phyloP scores from a whole-genome alignment of 2,113 vertebrate species.

The Nothoprocta perdicaria region DNA sequence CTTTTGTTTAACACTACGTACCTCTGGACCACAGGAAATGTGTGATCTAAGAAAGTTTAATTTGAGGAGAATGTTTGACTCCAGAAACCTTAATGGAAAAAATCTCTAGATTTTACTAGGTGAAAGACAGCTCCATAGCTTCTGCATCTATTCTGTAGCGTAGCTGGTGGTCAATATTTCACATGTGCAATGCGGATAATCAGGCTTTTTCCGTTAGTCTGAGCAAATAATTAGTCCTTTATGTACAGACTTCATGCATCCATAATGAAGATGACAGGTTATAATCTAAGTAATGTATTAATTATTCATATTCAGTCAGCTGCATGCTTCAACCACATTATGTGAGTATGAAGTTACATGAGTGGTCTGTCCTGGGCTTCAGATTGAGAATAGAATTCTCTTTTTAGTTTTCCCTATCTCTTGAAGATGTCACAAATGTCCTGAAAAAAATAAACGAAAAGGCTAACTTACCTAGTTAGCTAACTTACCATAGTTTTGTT shows the following conservation, averaged over 20 bases:
- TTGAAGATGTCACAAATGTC: not conserved
- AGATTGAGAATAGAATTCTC: not conserved
- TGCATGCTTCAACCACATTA: not conserved
- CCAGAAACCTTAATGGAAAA: not conserved
- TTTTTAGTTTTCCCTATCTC: not conserved
- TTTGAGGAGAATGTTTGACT: not conserved
- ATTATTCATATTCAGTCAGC: not conserved
- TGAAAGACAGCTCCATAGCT: not conserved
- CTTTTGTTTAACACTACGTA: not conserved
- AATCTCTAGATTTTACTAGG: not conserved
- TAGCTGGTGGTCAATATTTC: not conserved
- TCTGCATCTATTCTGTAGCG: not conserved
- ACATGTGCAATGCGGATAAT: not conserved
- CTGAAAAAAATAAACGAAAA: not conserved
- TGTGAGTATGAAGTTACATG: not conserved
- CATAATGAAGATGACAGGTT: constrained; percentile 1
- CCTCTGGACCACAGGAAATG: not conserved
- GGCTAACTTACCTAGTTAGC: not conserved
- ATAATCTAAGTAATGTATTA: constrained; percentile 23
- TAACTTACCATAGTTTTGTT: not conserved
- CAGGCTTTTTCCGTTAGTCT: not conserved
- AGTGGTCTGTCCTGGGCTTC: not conserved
- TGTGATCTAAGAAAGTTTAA: not conserved
- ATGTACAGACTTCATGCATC: constrained; percentile 7
- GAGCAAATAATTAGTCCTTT: constrained; percentile 21